A percentile compares a stretch with the other conserved stretches of the same genome.
Conservation (phyloP, 2,113 vertebrate genomes). For the human (Homo sapiens) region GRCh38 chr5:174210001-174210500, state of each 20-base stretch:
- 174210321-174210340: too few species aligned
- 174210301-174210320: not conserved
- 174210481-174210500: not conserved
- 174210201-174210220: accelerated
- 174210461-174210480: not conserved
- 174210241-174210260: accelerated
- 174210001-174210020: not conserved
- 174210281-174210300: too few species aligned
- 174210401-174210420: not conserved
- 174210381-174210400: accelerated
- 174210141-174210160: accelerated
- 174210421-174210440: not conserved
- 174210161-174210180: not conserved
- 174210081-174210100: not conserved
- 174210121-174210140: not conserved
- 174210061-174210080: too few species aligned
- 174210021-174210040: accelerated
- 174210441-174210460: not conserved
- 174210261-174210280: not conserved
- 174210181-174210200: not conserved
- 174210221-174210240: not conserved
- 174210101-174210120: not conserved
- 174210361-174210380: accelerated
- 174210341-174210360: too few species aligned
- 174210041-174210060: accelerated